These are phyloP conservation scores for Heteromurus nitidus DNA, from an alignment of 2,888 invertebrate genomes.

Conservation along the genomic window DNA sequence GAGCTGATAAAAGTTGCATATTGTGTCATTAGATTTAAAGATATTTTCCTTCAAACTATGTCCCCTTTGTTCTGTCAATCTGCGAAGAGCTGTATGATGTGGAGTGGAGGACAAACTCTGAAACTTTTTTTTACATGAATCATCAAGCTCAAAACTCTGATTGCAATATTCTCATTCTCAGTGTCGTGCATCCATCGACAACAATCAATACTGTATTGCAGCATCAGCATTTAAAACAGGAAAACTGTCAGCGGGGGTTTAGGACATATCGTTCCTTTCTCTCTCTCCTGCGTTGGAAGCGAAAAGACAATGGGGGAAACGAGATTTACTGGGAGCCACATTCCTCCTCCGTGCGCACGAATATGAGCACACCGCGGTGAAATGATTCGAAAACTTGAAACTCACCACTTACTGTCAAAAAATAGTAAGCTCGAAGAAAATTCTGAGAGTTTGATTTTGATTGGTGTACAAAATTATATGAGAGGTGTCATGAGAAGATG, in stretches of 20 bases:
- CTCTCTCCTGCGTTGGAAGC: slow-evolving; percentile 14
- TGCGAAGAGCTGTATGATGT: slow-evolving; percentile 34
- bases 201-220: slow-evolving; percentile 14
- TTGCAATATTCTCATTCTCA: slow-evolving; percentile 30
- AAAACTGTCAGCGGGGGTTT: slow-evolving; percentile 58
- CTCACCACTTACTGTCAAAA: no score
- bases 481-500: no score
- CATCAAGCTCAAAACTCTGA: slow-evolving; percentile 26
- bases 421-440: no score
- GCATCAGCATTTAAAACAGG: slow-evolving; percentile 54
- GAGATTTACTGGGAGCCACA: slow-evolving; percentile 9
- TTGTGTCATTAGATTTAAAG: slow-evolving; percentile 64
- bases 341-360: no score
- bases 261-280: slow-evolving; percentile 11
- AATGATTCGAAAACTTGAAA: no score
- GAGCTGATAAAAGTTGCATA: slow-evolving; percentile 43
- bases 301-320: slow-evolving; percentile 17
- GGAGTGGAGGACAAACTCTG: slow-evolving; percentile 29
- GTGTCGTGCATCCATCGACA: background rate
- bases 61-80: slow-evolving; percentile 73
- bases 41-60: slow-evolving; percentile 31
- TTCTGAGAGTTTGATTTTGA: no score
- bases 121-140: slow-evolving; percentile 43
- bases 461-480: no score
- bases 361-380: no score